Evolutionary conservation across 2,797 vertebrate genomes (phyloP).

Genomic region (Smutsia gigantea): DNA sequence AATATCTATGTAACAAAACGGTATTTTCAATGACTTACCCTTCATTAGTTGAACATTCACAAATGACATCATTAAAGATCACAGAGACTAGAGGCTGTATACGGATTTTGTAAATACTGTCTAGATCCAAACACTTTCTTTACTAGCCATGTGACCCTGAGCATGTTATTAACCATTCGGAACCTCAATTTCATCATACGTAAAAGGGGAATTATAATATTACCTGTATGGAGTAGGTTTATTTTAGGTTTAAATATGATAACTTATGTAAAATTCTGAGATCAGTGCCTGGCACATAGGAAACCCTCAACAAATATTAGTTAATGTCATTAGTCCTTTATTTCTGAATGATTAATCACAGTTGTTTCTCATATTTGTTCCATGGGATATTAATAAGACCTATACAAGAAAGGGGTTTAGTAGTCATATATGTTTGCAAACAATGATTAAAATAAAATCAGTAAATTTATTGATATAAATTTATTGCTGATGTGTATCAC

Average conservation of each 20-base stretch:
- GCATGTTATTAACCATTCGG: neutral
- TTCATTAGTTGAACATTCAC: neutral
- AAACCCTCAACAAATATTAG: neutral
- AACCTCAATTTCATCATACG: constrained; percentile 14
- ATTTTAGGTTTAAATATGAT: constrained; percentile 30
- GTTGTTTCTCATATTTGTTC: constrained; percentile 26
- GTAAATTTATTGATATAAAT: neutral
- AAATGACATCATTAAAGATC: constrained; percentile 24
- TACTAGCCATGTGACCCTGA: neutral
- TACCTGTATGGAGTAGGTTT: neutral
- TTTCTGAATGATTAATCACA: constrained; percentile 27
- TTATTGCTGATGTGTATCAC: neutral
- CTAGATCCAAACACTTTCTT: neutral
- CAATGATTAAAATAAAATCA: constrained; percentile 10
- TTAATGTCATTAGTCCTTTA: constrained; percentile 18
- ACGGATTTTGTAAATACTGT: neutral
- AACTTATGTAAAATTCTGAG: constrained; percentile 21
- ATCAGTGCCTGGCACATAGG: neutral
- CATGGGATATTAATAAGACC: neutral
- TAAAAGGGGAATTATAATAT: neutral
- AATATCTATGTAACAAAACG: constrained; percentile 88
- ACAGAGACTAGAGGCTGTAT: neutral
- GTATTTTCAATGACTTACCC: neutral
- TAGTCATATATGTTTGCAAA: neutral
- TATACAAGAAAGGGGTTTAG: neutral